Conservation (phyloP, 2,888 invertebrate genomes). For the Sthenelais limicola region DNA sequence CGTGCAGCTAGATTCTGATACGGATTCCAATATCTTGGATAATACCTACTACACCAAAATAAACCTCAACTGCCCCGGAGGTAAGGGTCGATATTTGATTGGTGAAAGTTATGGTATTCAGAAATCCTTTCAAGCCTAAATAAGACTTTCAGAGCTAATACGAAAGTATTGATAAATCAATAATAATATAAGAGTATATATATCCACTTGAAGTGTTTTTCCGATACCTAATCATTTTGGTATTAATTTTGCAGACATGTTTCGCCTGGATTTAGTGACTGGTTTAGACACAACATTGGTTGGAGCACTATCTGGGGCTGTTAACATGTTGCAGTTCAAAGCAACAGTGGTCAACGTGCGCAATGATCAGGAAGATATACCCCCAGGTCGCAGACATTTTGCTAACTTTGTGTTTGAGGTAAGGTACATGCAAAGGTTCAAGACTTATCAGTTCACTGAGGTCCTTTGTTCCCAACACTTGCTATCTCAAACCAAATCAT, state of each 20-base stretch:
- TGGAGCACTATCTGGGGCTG: not conserved
- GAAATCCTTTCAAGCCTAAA: not conserved
- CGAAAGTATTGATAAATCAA: not conserved
- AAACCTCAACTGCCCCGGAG: not conserved
- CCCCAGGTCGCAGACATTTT: not conserved
- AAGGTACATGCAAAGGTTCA: too few species aligned
- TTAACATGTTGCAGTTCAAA: not conserved
- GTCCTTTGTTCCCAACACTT: too few species aligned
- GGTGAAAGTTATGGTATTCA: too few species aligned
- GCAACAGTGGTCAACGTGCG: not conserved
- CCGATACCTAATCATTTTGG: too few species aligned
- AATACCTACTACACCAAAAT: not conserved
- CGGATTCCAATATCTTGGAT: not conserved
- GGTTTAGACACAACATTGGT: not conserved
- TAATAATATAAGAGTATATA: too few species aligned
- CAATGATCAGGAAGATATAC: not conserved
- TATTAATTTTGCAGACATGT: slow-evolving; percentile 4
- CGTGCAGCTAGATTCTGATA: not conserved
- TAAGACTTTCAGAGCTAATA: not conserved
- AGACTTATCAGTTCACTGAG: too few species aligned
- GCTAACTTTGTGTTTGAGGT: slow-evolving; percentile 15
- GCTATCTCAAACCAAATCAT: too few species aligned
- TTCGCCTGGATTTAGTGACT: not conserved
- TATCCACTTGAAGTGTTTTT: too few species aligned
- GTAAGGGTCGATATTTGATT: too few species aligned